Conservation (phyloP, 2,888 invertebrate species). For the Nebria salina region DNA sequence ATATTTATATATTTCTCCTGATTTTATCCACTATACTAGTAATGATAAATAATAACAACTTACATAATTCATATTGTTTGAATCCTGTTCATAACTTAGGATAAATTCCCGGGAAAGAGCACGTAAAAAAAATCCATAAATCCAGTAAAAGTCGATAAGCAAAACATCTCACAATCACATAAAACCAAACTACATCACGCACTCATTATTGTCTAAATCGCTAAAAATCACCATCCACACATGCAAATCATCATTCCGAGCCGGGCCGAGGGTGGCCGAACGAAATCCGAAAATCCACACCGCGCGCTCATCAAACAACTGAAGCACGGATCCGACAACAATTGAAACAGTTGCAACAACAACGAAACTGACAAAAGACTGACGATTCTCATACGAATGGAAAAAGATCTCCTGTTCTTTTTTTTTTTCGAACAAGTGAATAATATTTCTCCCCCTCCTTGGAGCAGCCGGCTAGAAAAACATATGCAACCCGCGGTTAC, state of each 20-base stretch:
- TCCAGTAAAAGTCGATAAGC: conserved; percentile 3
- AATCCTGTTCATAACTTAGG: background rate
- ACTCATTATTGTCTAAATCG: conserved; percentile 19
- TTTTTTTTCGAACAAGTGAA: conserved; percentile 24
- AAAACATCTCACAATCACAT: conserved; percentile 12
- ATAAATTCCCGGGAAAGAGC: background rate
- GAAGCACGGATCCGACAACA: conserved; percentile 9
- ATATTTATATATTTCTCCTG: no score
- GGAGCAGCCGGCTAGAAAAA: background rate
- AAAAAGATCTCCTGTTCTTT: conserved; percentile 28
- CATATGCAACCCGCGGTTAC: background rate
- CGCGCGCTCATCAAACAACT: conserved; percentile 27
- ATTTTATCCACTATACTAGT: no score
- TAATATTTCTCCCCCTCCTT: conserved; percentile 26
- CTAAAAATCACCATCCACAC: conserved; percentile 18
- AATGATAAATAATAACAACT: background rate
- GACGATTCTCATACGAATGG: conserved; percentile 10
- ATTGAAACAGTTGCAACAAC: conserved; percentile 21
- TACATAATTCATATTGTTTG: background rate
- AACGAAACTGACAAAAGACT: conserved; percentile 45
- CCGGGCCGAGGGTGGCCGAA: conserved; percentile 7
- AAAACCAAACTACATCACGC: conserved; percentile 22
- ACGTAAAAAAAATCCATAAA: background rate
- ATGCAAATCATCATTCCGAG: background rate
- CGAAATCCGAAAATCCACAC: conserved; percentile 14